These are phyloP conservation scores for Enoplosus armatus DNA, from an alignment of 2,797 vertebrate species.

Conservation along the genomic window DNA sequence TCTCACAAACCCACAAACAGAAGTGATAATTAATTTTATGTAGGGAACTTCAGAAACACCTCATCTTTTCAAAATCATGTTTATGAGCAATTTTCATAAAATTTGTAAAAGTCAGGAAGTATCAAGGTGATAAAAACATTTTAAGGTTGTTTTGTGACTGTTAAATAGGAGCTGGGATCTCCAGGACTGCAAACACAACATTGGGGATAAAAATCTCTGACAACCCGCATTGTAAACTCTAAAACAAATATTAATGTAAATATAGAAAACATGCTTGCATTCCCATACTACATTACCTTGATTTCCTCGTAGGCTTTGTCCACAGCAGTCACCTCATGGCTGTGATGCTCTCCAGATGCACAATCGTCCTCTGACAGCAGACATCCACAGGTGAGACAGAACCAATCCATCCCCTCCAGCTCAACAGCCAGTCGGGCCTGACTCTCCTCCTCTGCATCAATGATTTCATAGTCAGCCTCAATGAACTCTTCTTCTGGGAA, in stretches of 20 bases:
- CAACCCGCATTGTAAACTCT: neutral
- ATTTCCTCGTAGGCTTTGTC: slow-evolving; percentile 89
- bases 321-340: slow-evolving; percentile 87
- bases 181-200: no score
- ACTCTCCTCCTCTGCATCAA: slow-evolving; percentile 85
- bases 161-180: no score
- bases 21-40: neutral
- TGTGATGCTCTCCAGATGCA: slow-evolving; percentile 86
- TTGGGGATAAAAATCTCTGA: neutral
- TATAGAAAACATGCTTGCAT: neutral
- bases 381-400: slow-evolving; percentile 90
- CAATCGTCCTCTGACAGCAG: slow-evolving; percentile 88
- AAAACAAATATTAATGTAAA: neutral
- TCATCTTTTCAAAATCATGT: neutral
- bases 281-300: slow-evolving; percentile 84
- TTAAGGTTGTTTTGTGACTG: no score
- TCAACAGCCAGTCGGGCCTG: slow-evolving; percentile 82
- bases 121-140: no score
- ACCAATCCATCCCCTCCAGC: slow-evolving; percentile 89
- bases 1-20: no score
- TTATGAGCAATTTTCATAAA: no score
- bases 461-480: slow-evolving; percentile 87
- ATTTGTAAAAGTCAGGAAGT: no score
- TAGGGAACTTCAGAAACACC: neutral
- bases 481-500: slow-evolving; percentile 78